Evolutionary conservation across 2,113 vertebrate genomes (phyloP).

Genomic region (Pollachius pollachius): DNA sequence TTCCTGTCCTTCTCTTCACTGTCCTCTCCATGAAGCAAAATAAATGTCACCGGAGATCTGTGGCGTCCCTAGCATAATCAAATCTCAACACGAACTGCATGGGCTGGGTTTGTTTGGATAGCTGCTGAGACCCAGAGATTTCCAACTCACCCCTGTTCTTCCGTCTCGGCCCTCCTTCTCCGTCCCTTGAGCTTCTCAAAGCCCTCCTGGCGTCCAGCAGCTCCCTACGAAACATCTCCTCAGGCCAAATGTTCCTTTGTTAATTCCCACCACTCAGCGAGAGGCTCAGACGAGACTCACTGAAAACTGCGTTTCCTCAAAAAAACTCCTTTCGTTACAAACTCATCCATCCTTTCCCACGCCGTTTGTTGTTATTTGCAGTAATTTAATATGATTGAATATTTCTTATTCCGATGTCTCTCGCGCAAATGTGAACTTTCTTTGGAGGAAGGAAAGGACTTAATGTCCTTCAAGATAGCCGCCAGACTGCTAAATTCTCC

Average conservation of each 20-base stretch:
- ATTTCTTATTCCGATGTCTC: no score
- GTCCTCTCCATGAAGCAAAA: no score
- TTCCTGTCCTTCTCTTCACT: no score
- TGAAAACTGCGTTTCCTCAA: neutral
- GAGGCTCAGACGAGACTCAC: neutral
- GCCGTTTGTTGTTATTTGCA: neutral
- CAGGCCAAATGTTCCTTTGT: neutral
- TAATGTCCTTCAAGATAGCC: neutral
- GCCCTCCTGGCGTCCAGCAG: constrained; percentile 61
- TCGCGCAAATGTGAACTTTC: no score
- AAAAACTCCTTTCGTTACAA: neutral
- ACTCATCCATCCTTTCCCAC: neutral
- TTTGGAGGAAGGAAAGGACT: no score
- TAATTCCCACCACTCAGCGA: neutral
- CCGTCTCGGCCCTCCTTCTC: constrained; percentile 42
- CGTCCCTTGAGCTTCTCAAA: constrained; percentile 48
- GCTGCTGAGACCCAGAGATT: constrained; percentile 3
- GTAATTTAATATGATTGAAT: no score
- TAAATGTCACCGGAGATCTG: no score
- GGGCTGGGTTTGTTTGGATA: neutral
- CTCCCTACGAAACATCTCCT: constrained; percentile 57
- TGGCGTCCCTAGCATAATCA: no score
- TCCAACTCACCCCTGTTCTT: constrained; percentile 60
- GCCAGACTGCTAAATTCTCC: neutral
- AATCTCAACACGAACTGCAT: no score